phyloP scores from a whole-genome alignment of 1,140 invertebrate genomes.

The Lordiphosa stackelbergi region DNA sequence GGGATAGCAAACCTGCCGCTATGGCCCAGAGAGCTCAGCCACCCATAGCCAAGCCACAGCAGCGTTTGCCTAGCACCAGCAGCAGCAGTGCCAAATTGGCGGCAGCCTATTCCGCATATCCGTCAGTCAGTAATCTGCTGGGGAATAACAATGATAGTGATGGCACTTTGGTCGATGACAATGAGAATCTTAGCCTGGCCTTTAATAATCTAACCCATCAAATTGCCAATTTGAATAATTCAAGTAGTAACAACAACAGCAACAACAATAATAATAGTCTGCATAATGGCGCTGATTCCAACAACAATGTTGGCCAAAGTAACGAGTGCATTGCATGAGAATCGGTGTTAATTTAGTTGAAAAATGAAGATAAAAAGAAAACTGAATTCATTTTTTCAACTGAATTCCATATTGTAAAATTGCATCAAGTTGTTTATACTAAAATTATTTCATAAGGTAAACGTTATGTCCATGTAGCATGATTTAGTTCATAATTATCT shows the following conservation, averaged over 20 bases:
- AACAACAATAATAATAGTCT: slow-evolving; percentile 26
- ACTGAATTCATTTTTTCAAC: slow-evolving; percentile 20
- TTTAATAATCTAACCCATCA: slow-evolving; percentile 65
- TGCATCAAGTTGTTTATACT: slow-evolving; percentile 52
- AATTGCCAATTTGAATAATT: slow-evolving; percentile 60
- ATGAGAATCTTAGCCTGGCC: slow-evolving; percentile 51
- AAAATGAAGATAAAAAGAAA: neutral
- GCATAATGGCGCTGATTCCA: slow-evolving; percentile 56
- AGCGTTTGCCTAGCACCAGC: slow-evolving; percentile 33
- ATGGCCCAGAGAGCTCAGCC: slow-evolving; percentile 23
- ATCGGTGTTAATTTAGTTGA: slow-evolving; percentile 63
- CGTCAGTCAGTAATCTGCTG: slow-evolving; percentile 48
- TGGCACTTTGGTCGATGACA: slow-evolving; percentile 60
- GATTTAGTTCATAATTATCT: slow-evolving; percentile 21
- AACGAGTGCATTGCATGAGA: slow-evolving; percentile 72
- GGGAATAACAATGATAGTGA: slow-evolving; percentile 54
- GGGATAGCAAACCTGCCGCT: slow-evolving; percentile 17
- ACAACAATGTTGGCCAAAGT: slow-evolving; percentile 67
- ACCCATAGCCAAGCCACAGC: slow-evolving; percentile 47
- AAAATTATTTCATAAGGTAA: slow-evolving; percentile 40
- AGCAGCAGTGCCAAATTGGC: slow-evolving; percentile 31
- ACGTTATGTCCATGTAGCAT: slow-evolving; percentile 16
- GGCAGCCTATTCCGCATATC: slow-evolving; percentile 32
- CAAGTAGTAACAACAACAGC: slow-evolving; percentile 30
- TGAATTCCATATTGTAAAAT: slow-evolving; percentile 32